Base-by-base conservation (phyloP, 2,888 invertebrate genomes). In the Hydrotaea cyrtoneurina region DNA sequence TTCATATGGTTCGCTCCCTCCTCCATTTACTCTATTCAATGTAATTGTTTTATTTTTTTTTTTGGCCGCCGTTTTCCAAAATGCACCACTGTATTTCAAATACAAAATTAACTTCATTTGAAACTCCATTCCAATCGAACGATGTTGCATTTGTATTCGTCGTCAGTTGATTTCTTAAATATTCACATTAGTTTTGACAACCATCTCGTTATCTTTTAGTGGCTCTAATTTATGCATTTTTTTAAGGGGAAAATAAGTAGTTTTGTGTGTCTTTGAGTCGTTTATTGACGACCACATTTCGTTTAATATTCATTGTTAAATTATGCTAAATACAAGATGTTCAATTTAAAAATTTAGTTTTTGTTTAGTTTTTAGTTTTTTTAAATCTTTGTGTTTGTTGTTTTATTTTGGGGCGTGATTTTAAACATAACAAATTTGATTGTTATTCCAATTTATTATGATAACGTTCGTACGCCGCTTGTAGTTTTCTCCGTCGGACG, bases 251-350 rank as follows among this genome's bases (percentile, higher is more conserved):
- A 23, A 26, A 26, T 59, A 59, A 13, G 23, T 15, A 59, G 23
- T 26, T 59, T 59, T 23, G 26, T 23, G 2, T 59, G 23, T 59
- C 1, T 59, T 26, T 59, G 2, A 26, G 26, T 11, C 53, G 19
- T 19, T 53, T 17, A 53, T 17, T n/a, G 7, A 19, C 19, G 17
- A 3, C 26, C 59, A 23, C 15, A 55, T 11, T 26, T 26, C 59
- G 15, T 59, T 23, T 23, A 11, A 59, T 4, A 59, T 23, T 26
- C 26, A 23, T 59, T 59, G 23, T 59, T 26, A 26, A 26, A 59
- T 59, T 59, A 59, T 26, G 21, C 21, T 55, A 55, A 55, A 55
- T 21, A 55, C n/a, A n/a, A n/a, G n/a, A 55, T 11, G 55, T 55
- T 55, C 11, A 55, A 19, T 10, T 55, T 26, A 11, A 23, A 23